Conservation (phyloP, 2,113 vertebrate species). For the Chaetodon trifascialis region DNA sequence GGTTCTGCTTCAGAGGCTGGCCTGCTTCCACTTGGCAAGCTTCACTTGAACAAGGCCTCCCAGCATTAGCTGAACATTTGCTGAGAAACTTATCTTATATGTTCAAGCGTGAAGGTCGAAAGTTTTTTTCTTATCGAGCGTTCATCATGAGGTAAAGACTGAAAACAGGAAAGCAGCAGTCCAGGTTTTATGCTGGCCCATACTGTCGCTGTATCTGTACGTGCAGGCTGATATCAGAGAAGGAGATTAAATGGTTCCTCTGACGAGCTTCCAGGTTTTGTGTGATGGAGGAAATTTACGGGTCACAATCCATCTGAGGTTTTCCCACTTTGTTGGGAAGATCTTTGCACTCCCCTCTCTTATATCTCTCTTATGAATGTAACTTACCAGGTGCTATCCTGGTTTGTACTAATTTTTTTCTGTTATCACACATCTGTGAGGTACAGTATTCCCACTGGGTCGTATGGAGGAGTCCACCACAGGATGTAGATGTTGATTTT, state of each 20-base stretch:
- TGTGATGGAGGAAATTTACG: slow-evolving; percentile 44
- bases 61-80: slow-evolving; percentile 47
- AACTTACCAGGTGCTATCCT: background rate
- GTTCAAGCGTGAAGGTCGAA: slow-evolving; percentile 38
- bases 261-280: slow-evolving; percentile 78
- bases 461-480: background rate
- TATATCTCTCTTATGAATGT: background rate
- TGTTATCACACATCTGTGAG: slow-evolving; percentile 8
- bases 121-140: slow-evolving; percentile 33
- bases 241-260: slow-evolving; percentile 61
- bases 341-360: slow-evolving; percentile 10
- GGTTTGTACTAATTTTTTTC: background rate
- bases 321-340: slow-evolving; percentile 16
- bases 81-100: slow-evolving; percentile 41
- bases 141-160: slow-evolving; percentile 26
- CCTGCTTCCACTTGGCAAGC: slow-evolving; percentile 60
- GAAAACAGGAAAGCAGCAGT: slow-evolving; percentile 65
- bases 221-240: slow-evolving; percentile 46
- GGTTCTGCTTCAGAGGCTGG: slow-evolving; percentile 44
- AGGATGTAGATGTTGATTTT: slow-evolving; percentile 14
- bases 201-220: slow-evolving; percentile 24
- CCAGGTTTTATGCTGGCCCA: slow-evolving; percentile 20
- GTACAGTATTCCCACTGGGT: background rate
- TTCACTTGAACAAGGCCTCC: slow-evolving; percentile 40
- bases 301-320: slow-evolving; percentile 32